These are phyloP conservation scores for Pharmacophagus antenor DNA, from an alignment of 2,888 invertebrate species.

Conservation along the genomic window DNA sequence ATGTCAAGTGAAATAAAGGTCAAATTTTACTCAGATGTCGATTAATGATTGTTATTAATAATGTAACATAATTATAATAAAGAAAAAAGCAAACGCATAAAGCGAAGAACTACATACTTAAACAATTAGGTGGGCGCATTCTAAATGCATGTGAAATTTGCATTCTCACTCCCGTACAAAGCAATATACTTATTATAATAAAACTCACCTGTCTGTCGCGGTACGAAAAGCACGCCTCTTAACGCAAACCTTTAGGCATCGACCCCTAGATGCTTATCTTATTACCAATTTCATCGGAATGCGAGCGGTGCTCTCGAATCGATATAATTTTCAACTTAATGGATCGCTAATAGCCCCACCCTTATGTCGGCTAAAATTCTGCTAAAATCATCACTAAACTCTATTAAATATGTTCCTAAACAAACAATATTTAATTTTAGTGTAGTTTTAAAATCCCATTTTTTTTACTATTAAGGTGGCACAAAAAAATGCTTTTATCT, in stretches of 20 bases:
- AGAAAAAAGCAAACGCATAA: too few relatives aligned
- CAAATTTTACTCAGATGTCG: too few relatives aligned
- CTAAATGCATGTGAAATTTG: conserved; percentile 24
- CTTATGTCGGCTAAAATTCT: conserved; percentile 47
- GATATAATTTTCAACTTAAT: conserved; percentile 64
- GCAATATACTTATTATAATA: conserved; percentile 28
- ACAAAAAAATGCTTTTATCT: background rate
- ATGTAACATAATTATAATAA: too few relatives aligned
- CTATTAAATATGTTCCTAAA: conserved; percentile 31
- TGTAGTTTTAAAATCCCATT: conserved; percentile 13
- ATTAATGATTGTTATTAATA: too few relatives aligned
- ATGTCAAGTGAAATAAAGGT: too few relatives aligned
- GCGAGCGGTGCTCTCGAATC: conserved; percentile 52
- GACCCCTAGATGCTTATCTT: conserved; percentile 67
- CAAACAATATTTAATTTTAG: conserved; percentile 31
- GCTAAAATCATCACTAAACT: conserved; percentile 38
- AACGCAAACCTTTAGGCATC: conserved; percentile 44
- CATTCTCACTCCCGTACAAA: conserved; percentile 28
- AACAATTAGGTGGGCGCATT: conserved; percentile 10
- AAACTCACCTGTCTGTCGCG: conserved; percentile 40
- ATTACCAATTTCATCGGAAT: conserved; percentile 77
- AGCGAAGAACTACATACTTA: background rate
- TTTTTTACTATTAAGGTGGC: background rate
- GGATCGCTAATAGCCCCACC: conserved; percentile 61
- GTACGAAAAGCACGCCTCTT: conserved; percentile 40